Base-by-base conservation (phyloP, 2,888 invertebrate species). In the Rhagonycha lutea region DNA sequence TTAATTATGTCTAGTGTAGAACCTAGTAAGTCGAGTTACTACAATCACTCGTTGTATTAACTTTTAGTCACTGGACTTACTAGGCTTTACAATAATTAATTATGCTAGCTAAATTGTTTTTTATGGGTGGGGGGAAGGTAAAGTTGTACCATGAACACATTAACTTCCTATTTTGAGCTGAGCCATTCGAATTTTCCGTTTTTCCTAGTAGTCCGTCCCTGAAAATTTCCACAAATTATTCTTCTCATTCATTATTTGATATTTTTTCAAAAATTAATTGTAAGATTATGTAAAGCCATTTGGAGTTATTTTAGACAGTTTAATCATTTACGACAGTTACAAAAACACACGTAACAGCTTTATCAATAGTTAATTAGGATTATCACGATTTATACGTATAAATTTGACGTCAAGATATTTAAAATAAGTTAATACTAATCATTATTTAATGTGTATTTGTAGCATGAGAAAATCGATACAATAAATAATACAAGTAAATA, bases 341-440 rank as follows among this genome's bases (percentile, higher is more conserved):
- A 47, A 47, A 47, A 47, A 47, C 47, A 47, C 47, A 47, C 47
- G 47, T 47, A 47, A 47, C 47, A 47, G 47, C 23, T 62, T 62
- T 62, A 62, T 62, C 62, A 62, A 62, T 62, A 62, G 18, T 65
- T 65, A 65, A 65, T 24, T 65, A 65, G 47, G 47, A 47, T 47
- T 47, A 47, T 24, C 18, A 18, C 63, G 18, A 65, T 24, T 65
- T 65, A 65, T 47, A 47, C 47, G 47, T 47, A 47, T 24, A 65
- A 24, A 65, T 65, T 65, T 65, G 23, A 23, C 26, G 14, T 65
- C 26, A 65, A 65, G 12, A 65, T 65, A 65, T 23, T 65, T 24
- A 65, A 65, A 65, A 65, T 65, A 65, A 65, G 26, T 65, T 24
- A 65, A 65, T 24, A 23, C 63, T 65, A 65, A 65, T 65, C 63